Percentiles rank a stretch among this genome's conserved stretches.
Conservation (phyloP, 2,797 vertebrate genomes). For the Enoplosus armatus region DNA sequence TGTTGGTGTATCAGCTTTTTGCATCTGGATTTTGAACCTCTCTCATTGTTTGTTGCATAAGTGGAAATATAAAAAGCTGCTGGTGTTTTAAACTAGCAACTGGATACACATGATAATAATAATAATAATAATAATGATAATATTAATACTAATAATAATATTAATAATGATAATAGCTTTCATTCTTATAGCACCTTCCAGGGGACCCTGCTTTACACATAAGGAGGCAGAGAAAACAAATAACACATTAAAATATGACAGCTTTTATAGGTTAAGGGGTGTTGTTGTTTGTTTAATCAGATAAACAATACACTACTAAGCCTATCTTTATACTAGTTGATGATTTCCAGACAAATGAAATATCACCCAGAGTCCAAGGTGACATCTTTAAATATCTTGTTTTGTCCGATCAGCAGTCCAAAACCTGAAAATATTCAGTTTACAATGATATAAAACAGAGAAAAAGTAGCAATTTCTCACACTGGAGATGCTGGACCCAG, state of each 20-base stretch:
- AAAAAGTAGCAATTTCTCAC: not conserved
- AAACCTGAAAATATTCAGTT: not conserved
- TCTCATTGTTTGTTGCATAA: not conserved
- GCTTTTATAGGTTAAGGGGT: not conserved
- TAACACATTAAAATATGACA: not conserved
- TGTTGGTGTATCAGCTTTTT: not conserved
- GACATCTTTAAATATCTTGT: not conserved
- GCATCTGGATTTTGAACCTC: not conserved
- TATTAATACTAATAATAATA: too few species aligned
- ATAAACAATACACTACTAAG: not conserved
- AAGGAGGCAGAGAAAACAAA: too few species aligned
- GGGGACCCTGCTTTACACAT: too few species aligned
- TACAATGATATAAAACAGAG: not conserved
- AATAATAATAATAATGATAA: too few species aligned
- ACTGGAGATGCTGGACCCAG: not conserved
- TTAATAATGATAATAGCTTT: too few species aligned
- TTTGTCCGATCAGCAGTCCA: not conserved
- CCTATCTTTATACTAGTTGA: not conserved
- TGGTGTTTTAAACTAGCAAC: too few species aligned
- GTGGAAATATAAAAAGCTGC: not conserved
- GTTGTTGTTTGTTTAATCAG: not conserved
- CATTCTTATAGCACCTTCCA: too few species aligned
- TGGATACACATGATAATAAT: too few species aligned
- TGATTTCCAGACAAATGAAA: not conserved
- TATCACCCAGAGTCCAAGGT: not conserved